Evolutionary conservation across 2,113 vertebrate genomes (phyloP), one percentile per base, ranked within the genome.

Genomic region (Poeciliopsis turrubarensis): DNA sequence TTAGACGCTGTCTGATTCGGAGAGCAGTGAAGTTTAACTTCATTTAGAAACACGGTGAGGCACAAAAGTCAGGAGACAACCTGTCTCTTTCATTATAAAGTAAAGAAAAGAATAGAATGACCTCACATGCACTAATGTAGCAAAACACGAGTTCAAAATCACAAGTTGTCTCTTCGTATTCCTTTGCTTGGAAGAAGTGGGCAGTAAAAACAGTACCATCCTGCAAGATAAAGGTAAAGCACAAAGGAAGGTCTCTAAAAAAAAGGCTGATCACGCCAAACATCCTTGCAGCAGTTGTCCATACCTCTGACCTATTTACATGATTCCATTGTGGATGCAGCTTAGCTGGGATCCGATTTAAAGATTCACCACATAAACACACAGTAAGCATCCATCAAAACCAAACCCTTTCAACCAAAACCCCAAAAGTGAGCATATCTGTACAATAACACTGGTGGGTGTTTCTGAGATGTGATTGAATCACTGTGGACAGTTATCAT

Each of bases 231-330:
- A 73, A 60, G 62, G 79, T 78, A 68, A 79, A 89, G 73, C 70
- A 74, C 73, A 60, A 60, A 47, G 44, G 17, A 47, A 47, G 44
- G 44, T 60, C 54, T 72, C 72, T 7, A 32, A 37, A 37, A 37
- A 47, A 47, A 47, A 47, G 41, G 65, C 73, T 47, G 47, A 71
- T 67, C 37, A 73, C 69, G 57, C 61, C 65, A 29, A 60, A 15
- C 15, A 62, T 62, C 61, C 5, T 29, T 27, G 3, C 65, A 67
- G 57, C 54, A 4, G 74, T 7, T 65, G 66, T 65, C 64, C 64
- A 14, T 31, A 34, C 61, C 7, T 30, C 60, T 84, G 41, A 69
- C 81, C 70, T 90, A 91, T 91, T 85, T 89, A 92, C 89, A 89
- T 29, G 65, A 61, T 78, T 80, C 61, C 54, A 70, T 72, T 75